Percentiles rank a stretch among this genome's conserved stretches.
phyloP scores from a whole-genome alignment of 30 jellyfish, hydroid and myxozoan genomes.

The Pseudorhiza aurosa region DNA sequence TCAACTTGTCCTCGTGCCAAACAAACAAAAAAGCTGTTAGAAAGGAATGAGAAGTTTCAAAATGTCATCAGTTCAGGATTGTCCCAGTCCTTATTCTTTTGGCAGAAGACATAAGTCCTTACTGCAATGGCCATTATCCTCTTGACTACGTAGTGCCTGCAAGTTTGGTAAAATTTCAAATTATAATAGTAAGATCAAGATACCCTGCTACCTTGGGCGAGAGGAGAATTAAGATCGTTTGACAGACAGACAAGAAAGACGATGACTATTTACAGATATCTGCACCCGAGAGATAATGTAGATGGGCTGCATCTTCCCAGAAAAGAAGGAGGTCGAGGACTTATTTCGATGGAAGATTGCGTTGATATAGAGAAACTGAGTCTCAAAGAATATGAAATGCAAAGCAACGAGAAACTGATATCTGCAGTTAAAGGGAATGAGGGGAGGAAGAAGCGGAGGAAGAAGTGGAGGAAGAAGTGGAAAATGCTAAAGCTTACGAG shows the following conservation, averaged over 20 bases:
- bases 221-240: neutral
- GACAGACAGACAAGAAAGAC: neutral
- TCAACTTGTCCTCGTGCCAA: no score
- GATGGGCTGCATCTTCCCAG: neutral
- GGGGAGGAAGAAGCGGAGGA: neutral
- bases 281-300: constrained; percentile 4
- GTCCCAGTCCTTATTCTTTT: no score
- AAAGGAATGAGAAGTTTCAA: no score
- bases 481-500: neutral
- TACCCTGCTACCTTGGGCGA: no score
- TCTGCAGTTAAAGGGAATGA: neutral
- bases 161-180: no score
- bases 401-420: neutral
- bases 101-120: no score
- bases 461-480: neutral
- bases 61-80: no score
- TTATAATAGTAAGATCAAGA: no score
- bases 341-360: constrained; percentile 11
- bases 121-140: no score
- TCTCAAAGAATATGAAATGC: neutral
- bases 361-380: constrained; percentile 8
- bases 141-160: no score
- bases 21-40: no score
- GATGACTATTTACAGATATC: neutral
- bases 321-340: constrained; percentile 36